Conservation (phyloP, 2,113 vertebrate genomes). For the Nicator chloris region DNA sequence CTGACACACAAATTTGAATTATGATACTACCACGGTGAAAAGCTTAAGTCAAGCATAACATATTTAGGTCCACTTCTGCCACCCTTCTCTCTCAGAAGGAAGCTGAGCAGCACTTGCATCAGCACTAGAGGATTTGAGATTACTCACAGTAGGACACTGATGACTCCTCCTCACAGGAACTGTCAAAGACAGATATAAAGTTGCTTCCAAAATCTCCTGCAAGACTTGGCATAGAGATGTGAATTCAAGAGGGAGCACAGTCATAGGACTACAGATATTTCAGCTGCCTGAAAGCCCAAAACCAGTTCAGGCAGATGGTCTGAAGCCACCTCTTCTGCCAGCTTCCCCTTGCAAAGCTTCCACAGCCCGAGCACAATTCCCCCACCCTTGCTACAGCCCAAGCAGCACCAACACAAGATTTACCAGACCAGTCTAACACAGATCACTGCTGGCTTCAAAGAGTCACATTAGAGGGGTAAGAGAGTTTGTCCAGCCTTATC, state of each 20-base stretch:
- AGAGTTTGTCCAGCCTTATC: background rate
- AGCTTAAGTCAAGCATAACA: background rate
- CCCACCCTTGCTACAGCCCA: background rate
- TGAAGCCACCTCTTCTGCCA: background rate
- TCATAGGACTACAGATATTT: background rate
- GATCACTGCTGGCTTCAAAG: background rate
- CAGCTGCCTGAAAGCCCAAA: background rate
- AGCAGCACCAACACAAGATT: background rate
- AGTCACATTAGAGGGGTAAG: background rate
- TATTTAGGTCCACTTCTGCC: background rate
- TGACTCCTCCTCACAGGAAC: background rate
- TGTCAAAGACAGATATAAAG: background rate
- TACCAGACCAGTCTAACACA: background rate
- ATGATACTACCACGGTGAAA: background rate
- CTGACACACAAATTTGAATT: background rate
- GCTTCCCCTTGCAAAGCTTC: background rate
- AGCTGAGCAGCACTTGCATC: background rate
- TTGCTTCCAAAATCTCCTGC: background rate
- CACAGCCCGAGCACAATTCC: background rate
- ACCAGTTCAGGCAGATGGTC: background rate
- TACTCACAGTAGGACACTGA: background rate
- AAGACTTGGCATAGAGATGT: background rate
- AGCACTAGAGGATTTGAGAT: background rate
- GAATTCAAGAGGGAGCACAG: background rate
- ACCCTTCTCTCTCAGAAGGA: background rate